Evolutionary conservation across 2,797 vertebrate genomes (phyloP).

Genomic region (Lerista edwardsae): DNA sequence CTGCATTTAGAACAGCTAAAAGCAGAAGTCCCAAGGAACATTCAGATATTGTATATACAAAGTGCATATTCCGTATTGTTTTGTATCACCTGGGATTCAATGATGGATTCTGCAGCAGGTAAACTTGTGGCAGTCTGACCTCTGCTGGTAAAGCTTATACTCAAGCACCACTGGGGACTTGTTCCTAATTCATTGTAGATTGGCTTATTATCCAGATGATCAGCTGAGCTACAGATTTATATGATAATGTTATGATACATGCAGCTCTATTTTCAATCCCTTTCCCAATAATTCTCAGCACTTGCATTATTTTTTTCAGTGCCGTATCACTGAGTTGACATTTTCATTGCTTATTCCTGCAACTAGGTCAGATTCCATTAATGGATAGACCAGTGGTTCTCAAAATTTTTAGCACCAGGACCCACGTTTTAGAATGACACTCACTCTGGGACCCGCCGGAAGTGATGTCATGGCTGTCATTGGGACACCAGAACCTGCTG

Average conservation of each 20-base stretch:
- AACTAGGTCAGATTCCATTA: not conserved
- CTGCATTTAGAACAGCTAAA: not conserved
- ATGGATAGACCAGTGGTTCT: too few relatives aligned
- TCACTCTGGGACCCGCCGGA: too few relatives aligned
- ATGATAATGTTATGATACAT: not conserved
- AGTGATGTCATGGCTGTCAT: too few relatives aligned
- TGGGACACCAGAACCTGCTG: too few relatives aligned
- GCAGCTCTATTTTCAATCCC: not conserved
- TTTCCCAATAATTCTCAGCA: not conserved
- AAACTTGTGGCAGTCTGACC: conserved; percentile 20
- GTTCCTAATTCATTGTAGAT: not conserved
- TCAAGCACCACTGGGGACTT: not conserved
- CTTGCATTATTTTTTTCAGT: not conserved
- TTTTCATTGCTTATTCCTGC: not conserved
- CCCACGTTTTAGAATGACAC: too few relatives aligned
- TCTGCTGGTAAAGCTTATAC: conserved; percentile 19
- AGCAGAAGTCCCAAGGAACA: not conserved
- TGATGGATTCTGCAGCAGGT: not conserved
- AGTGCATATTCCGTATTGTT: not conserved
- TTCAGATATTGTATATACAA: not conserved
- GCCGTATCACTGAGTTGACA: not conserved
- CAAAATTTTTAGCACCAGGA: too few relatives aligned
- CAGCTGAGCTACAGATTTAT: not conserved
- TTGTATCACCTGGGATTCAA: not conserved
- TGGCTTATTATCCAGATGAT: not conserved